Base-by-base conservation (phyloP, 2,888 invertebrate species). In the Meliscaeva auricollis region DNA sequence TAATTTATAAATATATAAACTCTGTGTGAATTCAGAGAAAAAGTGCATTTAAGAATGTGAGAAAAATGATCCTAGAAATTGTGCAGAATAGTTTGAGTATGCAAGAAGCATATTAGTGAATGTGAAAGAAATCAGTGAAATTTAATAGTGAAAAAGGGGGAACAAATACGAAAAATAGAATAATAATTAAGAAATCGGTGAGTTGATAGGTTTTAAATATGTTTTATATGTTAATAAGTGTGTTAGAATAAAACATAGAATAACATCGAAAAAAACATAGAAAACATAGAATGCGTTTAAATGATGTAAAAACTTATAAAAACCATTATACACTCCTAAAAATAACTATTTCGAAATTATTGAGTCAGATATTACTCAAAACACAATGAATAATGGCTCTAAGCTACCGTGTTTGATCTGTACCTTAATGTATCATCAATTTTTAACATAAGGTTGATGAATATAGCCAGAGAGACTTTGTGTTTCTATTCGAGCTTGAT, bases 1-100 rank as follows among this genome's bases (percentile, higher is more conserved):
- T 26, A 26, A 26, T 26, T 26, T n/a, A n/a, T n/a, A n/a, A n/a
- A 26, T 26, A 26, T 26, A n/a, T n/a, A n/a, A 41, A 26, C 30
- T 15, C 22, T 66, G 6, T 32, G 3, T 41, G 26, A 7, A 13
- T 35, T 58, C n/a, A 6, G 13, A n/a, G 7, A 32, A n/a, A 64
- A 48, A 20, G 32, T 50, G 50, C 66, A 66, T 66, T 66, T 66
- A 66, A 50, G 50, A 35, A 35, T 66, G 50, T 35, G 13, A 11
- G 5, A n/a, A 8, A 46, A 5, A 30, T 30, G 35, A 35, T n/a
- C 6, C 6, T 35, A 35, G 17, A 58, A 32, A 4, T 17, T 58
- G 32, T 41, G 26, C 41, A 20, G 22, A 30, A 62, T 22, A 60
- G n/a, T 44, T 35, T 58, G 17, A 2, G 7, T 56, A 35, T 58